Evolutionary conservation across 1,140 invertebrate species (phyloP), one percentile per base, ranked within the genome.

Genomic region (Chelonus insularis): DNA sequence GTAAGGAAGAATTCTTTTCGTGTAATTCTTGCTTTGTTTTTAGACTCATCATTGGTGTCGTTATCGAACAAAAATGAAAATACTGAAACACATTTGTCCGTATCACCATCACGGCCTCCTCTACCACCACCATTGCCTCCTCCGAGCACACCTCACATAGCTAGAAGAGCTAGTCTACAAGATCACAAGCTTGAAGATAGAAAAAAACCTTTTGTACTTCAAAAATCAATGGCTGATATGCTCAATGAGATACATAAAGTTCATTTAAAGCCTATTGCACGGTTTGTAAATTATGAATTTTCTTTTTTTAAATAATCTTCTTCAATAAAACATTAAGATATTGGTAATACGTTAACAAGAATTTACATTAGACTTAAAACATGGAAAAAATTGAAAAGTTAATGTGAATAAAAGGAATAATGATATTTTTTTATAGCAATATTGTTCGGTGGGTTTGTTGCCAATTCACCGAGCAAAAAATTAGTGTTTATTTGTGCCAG

Each of bases 111-210:
- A 61, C 72, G 63, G 4, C 70, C 68, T 20, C 68, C 77, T 3
- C 71, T 69, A 2, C 79, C 77, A 41, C 74, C 77, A 7, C 75
- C 76, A 25, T 67, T 72, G 16, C 74, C 75, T 57, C 74, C 75
- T 58, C 79, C 80, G n/a, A 73, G 72, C 16, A 80, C 79, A 8
- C 79, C 80, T 14, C 78, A 81, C 60, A 80, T 81, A 20, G 80
- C 79, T 5, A 67, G 78, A 61, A 68, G 79, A 61, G 74, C 80
- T 25, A 82, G 80, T 69, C 66, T 82, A 8, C 80, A 81, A 68
- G 80, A 82, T 66, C 77, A 82, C 48, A 75, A 78, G 60, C 60
- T 69, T 4, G 75, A 80, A 21, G 77, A 80, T 32, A 67, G 72
- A 14, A 76, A 68, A 57, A 81, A 73, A 51, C 68, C 69, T 16